Evolutionary conservation across 2,797 vertebrate species (phyloP).

Genomic region (Gallirallus australis): DNA sequence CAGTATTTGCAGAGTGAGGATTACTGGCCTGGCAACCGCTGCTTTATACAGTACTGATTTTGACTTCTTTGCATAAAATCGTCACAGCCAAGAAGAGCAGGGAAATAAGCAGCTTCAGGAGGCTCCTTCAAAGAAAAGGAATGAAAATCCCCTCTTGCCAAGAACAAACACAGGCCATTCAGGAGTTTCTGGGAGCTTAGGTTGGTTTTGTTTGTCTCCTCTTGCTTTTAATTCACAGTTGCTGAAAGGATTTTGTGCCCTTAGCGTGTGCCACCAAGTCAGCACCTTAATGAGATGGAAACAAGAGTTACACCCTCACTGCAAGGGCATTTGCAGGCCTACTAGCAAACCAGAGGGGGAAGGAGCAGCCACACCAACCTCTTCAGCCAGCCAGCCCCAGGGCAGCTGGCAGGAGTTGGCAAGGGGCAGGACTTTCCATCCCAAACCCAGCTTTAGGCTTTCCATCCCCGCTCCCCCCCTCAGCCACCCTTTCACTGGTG

Average conservation of each 20-base stretch:
- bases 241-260: not conserved
- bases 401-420: constrained; percentile 7
- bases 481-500: not conserved
- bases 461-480: not conserved
- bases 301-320: not conserved
- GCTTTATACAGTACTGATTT: not conserved
- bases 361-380: not conserved
- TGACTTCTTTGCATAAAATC: not conserved
- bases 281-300: not conserved
- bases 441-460: not conserved
- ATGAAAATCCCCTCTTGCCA: not conserved
- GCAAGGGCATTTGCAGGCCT: not conserved
- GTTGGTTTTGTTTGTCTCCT: not conserved
- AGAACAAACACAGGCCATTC: not conserved
- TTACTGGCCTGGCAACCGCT: not conserved
- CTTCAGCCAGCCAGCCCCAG: not conserved
- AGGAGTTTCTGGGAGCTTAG: not conserved
- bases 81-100: not conserved
- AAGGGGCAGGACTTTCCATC: not conserved
- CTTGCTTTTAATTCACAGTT: not conserved
- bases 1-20: not conserved
- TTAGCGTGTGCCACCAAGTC: not conserved
- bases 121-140: not conserved
- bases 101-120: not conserved
- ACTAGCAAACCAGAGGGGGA: not conserved